These are phyloP conservation scores for Erithacus rubecula DNA, from an alignment of 2,797 vertebrate genomes.

Conservation along the genomic window DNA sequence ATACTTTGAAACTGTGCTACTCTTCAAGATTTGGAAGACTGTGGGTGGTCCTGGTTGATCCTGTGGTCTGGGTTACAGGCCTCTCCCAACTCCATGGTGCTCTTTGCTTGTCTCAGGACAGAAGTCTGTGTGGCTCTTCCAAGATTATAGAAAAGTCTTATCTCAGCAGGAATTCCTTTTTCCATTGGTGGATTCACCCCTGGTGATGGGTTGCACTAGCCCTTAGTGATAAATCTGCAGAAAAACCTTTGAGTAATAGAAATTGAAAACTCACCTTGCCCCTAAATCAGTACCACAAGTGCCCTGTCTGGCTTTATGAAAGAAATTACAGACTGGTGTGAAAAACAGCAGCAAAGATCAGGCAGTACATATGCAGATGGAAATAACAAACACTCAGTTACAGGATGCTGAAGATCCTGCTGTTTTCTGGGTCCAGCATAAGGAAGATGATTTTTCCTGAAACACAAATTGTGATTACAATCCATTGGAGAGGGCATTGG, in stretches of 20 bases:
- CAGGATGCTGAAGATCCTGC: not conserved
- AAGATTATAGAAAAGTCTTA: not conserved
- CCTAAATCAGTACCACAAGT: not conserved
- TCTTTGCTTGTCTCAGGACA: not conserved
- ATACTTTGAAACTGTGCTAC: not conserved
- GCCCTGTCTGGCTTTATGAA: not conserved
- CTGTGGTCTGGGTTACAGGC: not conserved
- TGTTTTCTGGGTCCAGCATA: not conserved
- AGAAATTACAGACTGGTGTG: not conserved
- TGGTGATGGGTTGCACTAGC: not conserved
- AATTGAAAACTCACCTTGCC: not conserved
- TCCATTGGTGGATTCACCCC: not conserved
- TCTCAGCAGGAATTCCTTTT: not conserved
- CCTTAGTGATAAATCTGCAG: not conserved
- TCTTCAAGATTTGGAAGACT: not conserved
- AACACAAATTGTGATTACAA: not conserved
- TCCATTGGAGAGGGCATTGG: not conserved
- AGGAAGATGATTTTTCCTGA: not conserved
- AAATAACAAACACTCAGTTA: not conserved
- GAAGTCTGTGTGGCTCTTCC: not conserved
- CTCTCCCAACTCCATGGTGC: not conserved
- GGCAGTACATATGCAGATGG: not conserved
- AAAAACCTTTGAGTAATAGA: not conserved
- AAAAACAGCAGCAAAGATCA: not conserved
- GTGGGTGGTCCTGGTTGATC: not conserved